Evolutionary conservation across 1,140 invertebrate genomes (phyloP).

Genomic region (Nixonia krombeini): DNA sequence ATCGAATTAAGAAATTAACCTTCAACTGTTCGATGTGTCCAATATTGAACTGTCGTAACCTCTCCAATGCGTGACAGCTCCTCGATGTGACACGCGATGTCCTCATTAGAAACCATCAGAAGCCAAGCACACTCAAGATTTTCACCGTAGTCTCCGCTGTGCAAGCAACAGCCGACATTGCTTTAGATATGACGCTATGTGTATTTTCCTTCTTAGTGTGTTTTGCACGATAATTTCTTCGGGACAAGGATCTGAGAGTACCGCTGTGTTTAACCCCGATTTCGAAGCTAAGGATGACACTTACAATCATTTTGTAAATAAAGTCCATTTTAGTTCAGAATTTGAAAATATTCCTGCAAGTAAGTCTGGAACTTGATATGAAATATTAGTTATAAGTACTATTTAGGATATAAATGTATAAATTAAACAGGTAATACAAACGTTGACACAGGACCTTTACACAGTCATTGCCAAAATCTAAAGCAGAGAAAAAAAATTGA

Average conservation of each 20-base stretch:
- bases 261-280: not conserved
- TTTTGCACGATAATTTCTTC: conserved; percentile 1
- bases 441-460: too few relatives aligned
- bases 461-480: too few relatives aligned
- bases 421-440: not conserved
- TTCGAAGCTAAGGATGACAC: not conserved
- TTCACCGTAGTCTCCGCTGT: not conserved
- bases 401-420: too few relatives aligned
- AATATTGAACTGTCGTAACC: not conserved
- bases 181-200: conserved; percentile 21
- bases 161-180: not conserved
- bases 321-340: not conserved
- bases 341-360: too few relatives aligned
- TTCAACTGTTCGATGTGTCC: not conserved
- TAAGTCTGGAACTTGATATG: too few relatives aligned
- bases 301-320: not conserved
- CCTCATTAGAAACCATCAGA: not conserved
- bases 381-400: too few relatives aligned
- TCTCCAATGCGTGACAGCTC: not conserved
- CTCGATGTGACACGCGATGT: not conserved
- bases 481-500: too few relatives aligned
- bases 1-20: too few relatives aligned
- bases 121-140: too few relatives aligned
- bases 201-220: conserved; percentile 1
- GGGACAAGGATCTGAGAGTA: not conserved